phyloP scores from a whole-genome alignment of 1,140 invertebrate species.

The Nixonia krombeini region DNA sequence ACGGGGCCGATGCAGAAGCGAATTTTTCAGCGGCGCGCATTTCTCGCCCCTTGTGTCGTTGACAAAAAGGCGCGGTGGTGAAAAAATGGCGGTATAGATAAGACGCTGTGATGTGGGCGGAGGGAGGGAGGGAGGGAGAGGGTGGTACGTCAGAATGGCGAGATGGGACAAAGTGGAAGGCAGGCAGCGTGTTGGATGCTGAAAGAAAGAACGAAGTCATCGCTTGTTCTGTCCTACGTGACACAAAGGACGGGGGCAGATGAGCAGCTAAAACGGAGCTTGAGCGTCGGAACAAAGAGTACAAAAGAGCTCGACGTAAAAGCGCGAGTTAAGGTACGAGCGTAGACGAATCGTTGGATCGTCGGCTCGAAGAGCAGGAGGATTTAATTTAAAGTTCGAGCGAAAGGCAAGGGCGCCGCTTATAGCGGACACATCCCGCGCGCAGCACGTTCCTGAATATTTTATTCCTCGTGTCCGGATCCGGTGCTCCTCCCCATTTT shows the following conservation, averaged over 20 bases:
- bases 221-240: slow-evolving; percentile 35
- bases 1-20: neutral
- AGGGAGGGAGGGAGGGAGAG: neutral
- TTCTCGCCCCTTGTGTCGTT: neutral
- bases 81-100: slow-evolving; percentile 2
- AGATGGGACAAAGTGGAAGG: slow-evolving; percentile 14
- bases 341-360: slow-evolving; percentile 48
- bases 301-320: slow-evolving; percentile 36
- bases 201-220: slow-evolving; percentile 33
- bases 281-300: slow-evolving; percentile 33
- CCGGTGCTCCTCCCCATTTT: neutral
- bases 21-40: slow-evolving; percentile 7
- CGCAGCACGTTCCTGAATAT: slow-evolving; percentile 25
- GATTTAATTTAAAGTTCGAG: slow-evolving; percentile 47
- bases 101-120: neutral
- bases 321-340: slow-evolving; percentile 50
- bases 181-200: slow-evolving; percentile 2
- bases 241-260: slow-evolving; percentile 40
- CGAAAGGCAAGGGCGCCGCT: slow-evolving; percentile 7
- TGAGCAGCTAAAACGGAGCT: slow-evolving; percentile 44
- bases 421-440: slow-evolving; percentile 6
- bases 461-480: slow-evolving; percentile 14
- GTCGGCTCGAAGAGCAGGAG: slow-evolving; percentile 30
- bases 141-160: slow-evolving; percentile 3
- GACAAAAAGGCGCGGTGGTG: slow-evolving; percentile 5